These are phyloP conservation scores for Asteroscopus sphinx DNA, from an alignment of 2,888 invertebrate genomes.

Conservation along the genomic window DNA sequence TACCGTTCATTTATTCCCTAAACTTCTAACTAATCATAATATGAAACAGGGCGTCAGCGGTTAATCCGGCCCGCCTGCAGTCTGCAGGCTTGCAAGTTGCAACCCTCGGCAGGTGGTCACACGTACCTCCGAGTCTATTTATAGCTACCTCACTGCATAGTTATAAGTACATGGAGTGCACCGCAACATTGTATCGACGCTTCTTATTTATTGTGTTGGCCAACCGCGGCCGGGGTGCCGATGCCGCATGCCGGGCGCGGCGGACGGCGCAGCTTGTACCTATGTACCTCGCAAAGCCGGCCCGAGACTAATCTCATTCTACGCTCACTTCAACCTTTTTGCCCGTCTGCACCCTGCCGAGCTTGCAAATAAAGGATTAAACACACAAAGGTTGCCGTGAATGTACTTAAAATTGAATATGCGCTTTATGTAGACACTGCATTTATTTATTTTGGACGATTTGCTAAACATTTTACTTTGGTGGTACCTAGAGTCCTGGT, in stretches of 20 bases:
- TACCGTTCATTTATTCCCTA: neutral
- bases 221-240: conserved; percentile 49
- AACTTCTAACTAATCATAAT: conserved; percentile 14
- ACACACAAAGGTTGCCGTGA: conserved; percentile 33
- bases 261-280: conserved; percentile 49
- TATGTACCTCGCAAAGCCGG: conserved; percentile 60
- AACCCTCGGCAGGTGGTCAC: conserved; percentile 55
- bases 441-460: neutral
- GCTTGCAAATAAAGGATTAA: conserved; percentile 46
- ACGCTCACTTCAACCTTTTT: conserved; percentile 76
- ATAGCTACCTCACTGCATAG: conserved; percentile 46
- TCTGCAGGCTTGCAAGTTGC: conserved; percentile 33
- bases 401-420: conserved; percentile 24
- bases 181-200: conserved; percentile 62
- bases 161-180: conserved; percentile 40
- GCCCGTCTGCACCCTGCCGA: conserved; percentile 69
- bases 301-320: conserved; percentile 74
- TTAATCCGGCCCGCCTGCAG: conserved; percentile 39
- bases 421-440: conserved; percentile 17
- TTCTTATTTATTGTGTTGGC: conserved; percentile 72
- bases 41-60: conserved; percentile 23
- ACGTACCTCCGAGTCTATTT: conserved; percentile 57
- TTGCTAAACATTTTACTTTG: no score
- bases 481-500: no score
- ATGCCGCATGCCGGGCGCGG: conserved; percentile 49